Percentiles rank a stretch among this genome's conserved stretches.
Evolutionary conservation across 37 sponge, comb jelly and placozoan genomes (phyloP).

Genomic region (Tethya wilhelma): DNA sequence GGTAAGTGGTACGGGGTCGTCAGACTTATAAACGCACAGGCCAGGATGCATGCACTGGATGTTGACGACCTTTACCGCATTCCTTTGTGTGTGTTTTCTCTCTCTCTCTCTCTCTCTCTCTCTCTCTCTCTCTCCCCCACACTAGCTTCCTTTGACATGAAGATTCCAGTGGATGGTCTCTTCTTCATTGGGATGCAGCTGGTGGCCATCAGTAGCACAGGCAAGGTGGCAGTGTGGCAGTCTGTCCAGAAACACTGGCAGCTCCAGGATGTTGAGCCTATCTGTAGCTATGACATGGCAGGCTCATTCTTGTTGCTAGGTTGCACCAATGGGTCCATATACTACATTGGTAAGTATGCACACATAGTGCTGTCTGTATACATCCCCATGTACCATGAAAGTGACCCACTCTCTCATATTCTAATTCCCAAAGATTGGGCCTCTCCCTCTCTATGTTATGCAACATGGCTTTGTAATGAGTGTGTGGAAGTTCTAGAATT

Average conservation of each 20-base stretch:
- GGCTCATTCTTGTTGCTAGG: conserved; percentile 91
- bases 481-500: neutral
- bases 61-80: neutral
- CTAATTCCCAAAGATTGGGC: neutral
- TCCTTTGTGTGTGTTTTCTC: too few relatives aligned
- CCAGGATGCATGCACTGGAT: neutral
- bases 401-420: neutral
- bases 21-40: conserved; percentile 18
- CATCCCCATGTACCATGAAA: neutral
- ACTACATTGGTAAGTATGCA: conserved; percentile 82
- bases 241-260: conserved; percentile 89
- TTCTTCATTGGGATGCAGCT: conserved; percentile 94
- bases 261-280: conserved; percentile 83
- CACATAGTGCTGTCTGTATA: neutral
- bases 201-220: conserved; percentile 90
- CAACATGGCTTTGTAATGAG: neutral
- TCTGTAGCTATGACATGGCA: conserved; percentile 91
- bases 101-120: too few relatives aligned
- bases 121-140: too few relatives aligned
- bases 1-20: conserved; percentile 15
- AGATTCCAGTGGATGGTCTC: conserved; percentile 90
- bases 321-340: conserved; percentile 87
- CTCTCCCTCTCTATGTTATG: neutral
- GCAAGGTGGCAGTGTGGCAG: conserved; percentile 97
- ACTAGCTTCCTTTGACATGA: conserved; percentile 88